Evolutionary conservation across 1,140 invertebrate species (phyloP).

Genomic region (Plodia interpunctella): DNA sequence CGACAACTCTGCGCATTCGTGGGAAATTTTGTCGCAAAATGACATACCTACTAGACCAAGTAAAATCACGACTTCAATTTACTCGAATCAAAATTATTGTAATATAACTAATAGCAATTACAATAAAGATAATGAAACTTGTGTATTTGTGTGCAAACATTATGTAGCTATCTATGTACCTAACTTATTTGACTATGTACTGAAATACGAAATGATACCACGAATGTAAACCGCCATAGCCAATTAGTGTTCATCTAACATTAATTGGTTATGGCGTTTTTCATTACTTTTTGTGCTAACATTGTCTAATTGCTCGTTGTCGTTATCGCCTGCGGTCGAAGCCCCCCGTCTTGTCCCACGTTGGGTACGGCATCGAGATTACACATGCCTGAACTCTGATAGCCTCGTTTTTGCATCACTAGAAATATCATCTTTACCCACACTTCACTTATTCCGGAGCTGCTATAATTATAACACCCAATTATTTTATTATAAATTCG

Average conservation of each 20-base stretch:
- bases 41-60: no score
- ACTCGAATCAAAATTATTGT: no score
- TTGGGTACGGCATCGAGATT: slow-evolving; percentile 40
- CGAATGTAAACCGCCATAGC: no score
- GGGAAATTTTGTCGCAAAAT: slow-evolving; percentile 19
- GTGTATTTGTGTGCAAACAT: no score
- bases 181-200: no score
- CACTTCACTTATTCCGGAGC: neutral
- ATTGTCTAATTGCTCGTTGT: slow-evolving; percentile 20
- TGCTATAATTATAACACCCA: slow-evolving; percentile 8
- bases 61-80: no score
- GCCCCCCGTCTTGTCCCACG: slow-evolving; percentile 50
- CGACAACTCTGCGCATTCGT: slow-evolving; percentile 28
- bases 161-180: no score
- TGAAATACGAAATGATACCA: no score
- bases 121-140: no score
- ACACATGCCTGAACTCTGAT: slow-evolving; percentile 61
- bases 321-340: slow-evolving; percentile 63
- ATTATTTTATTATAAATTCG: slow-evolving; percentile 21
- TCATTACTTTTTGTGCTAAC: slow-evolving; percentile 21
- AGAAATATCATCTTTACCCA: slow-evolving; percentile 29
- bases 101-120: no score
- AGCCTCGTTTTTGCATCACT: slow-evolving; percentile 45
- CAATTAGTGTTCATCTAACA: neutral
- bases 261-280: slow-evolving; percentile 12